Evolutionary conservation across 2,113 vertebrate species (phyloP).

Genomic region (Clupea harengus): DNA sequence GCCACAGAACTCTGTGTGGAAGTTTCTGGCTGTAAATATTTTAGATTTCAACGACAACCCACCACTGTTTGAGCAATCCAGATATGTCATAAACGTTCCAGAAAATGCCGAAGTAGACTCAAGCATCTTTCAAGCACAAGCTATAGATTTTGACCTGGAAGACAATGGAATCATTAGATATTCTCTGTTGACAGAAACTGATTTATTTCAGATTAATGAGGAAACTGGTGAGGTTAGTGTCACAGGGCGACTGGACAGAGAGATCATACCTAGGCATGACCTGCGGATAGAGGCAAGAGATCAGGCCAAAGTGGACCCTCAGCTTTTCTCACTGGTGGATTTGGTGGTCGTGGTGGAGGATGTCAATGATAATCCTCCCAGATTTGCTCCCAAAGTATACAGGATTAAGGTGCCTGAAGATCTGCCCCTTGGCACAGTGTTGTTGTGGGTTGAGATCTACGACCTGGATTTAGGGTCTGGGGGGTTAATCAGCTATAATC

Average conservation of each 20-base stretch:
- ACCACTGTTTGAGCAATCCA: conserved; percentile 81
- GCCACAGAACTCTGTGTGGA: conserved; percentile 88
- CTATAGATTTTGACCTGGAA: conserved; percentile 79
- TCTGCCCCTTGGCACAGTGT: conserved; percentile 77
- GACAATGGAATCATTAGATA: conserved; percentile 79
- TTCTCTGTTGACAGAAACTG: conserved; percentile 77
- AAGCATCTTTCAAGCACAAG: conserved; percentile 75
- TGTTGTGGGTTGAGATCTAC: conserved; percentile 86
- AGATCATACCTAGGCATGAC: conserved; percentile 74
- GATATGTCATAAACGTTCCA: conserved; percentile 77
- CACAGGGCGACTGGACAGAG: conserved; percentile 80
- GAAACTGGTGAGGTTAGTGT: conserved; percentile 83
- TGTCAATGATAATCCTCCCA: conserved; percentile 88
- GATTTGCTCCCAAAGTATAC: conserved; percentile 78
- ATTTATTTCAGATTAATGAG: conserved; percentile 82
- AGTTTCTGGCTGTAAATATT: conserved; percentile 85
- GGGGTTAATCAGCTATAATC: conserved; percentile 81
- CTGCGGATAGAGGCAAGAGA: conserved; percentile 86
- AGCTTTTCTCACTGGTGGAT: conserved; percentile 77
- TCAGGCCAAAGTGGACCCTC: conserved; percentile 74
- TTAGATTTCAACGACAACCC: conserved; percentile 89
- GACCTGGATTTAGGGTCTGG: conserved; percentile 83
- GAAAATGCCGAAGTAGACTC: conserved; percentile 80
- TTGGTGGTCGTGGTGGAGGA: conserved; percentile 84
- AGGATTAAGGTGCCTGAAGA: conserved; percentile 87